phyloP scores from a whole-genome alignment of 92 coral and sea anemone genomes.

The Muricea muricata region DNA sequence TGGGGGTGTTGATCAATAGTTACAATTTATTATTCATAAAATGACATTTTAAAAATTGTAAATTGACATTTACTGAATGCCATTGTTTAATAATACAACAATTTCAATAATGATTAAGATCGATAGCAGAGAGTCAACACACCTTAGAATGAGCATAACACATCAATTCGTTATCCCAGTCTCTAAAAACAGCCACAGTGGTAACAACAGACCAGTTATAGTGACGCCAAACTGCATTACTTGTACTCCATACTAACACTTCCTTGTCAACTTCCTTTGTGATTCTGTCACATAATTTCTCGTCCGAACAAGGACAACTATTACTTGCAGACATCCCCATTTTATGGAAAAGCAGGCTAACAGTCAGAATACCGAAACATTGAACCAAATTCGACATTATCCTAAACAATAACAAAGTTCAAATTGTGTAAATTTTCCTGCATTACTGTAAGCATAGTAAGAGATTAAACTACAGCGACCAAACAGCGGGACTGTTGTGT shows the following conservation, averaged over 20 bases:
- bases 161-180: constrained; percentile 94
- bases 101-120: too few species aligned
- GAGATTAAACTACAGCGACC: too few species aligned
- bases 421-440: too few species aligned
- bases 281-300: constrained; percentile 77
- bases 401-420: too few species aligned
- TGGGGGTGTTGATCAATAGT: too few species aligned
- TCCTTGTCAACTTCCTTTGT: constrained; percentile 84
- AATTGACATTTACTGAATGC: too few species aligned
- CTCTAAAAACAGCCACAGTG: constrained; percentile 85
- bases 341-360: background rate
- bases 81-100: too few species aligned
- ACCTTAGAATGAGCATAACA: constrained; percentile 94
- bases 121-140: too few species aligned
- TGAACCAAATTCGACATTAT: background rate
- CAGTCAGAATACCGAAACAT: background rate
- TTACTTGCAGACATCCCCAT: background rate
- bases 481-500: too few species aligned
- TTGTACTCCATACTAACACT: constrained; percentile 85
- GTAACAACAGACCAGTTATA: constrained; percentile 92
- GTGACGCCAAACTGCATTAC: constrained; percentile 79
- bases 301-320: constrained; percentile 82
- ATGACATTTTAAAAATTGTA: too few species aligned
- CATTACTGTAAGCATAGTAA: too few species aligned
- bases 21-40: too few species aligned